phyloP scores from a whole-genome alignment of 2,797 vertebrate species.

The Rhyacichthys aspro region DNA sequence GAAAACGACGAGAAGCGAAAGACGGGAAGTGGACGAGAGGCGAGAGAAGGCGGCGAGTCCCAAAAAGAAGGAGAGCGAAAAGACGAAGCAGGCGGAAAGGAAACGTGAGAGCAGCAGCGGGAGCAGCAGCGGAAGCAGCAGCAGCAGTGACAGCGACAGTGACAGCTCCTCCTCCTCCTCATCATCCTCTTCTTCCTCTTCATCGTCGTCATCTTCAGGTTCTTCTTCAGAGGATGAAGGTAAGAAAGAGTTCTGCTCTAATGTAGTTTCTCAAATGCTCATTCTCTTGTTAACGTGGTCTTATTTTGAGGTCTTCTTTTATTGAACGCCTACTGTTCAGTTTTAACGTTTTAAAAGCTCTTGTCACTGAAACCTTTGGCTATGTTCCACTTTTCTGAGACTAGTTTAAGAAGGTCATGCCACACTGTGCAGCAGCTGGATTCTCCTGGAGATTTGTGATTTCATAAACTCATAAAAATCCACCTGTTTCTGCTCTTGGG shows the following conservation, averaged over 20 bases:
- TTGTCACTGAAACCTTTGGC: no score
- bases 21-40: constrained; percentile 6
- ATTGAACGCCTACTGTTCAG: no score
- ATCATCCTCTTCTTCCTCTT: constrained; percentile 54
- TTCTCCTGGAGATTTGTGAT: no score
- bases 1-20: constrained; percentile 5
- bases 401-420: no score
- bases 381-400: no score
- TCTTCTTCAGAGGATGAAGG: constrained; percentile 73
- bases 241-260: constrained; percentile 14
- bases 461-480: no score
- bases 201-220: constrained; percentile 61
- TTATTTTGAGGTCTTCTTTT: no score
- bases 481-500: no score
- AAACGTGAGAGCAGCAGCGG: constrained; percentile 59
- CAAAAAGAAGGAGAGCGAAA: constrained; percentile 37
- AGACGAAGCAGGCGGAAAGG: constrained; percentile 36
- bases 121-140: constrained; percentile 39
- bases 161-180: constrained; percentile 76
- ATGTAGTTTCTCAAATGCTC: no score
- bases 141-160: constrained; percentile 46
- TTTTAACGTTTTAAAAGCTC: no score
- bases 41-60: constrained; percentile 39
- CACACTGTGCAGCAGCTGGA: no score
- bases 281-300: no score